These are phyloP conservation scores for Pararge aegeria DNA, from an alignment of 1,140 invertebrate species.

Conservation along the genomic window DNA sequence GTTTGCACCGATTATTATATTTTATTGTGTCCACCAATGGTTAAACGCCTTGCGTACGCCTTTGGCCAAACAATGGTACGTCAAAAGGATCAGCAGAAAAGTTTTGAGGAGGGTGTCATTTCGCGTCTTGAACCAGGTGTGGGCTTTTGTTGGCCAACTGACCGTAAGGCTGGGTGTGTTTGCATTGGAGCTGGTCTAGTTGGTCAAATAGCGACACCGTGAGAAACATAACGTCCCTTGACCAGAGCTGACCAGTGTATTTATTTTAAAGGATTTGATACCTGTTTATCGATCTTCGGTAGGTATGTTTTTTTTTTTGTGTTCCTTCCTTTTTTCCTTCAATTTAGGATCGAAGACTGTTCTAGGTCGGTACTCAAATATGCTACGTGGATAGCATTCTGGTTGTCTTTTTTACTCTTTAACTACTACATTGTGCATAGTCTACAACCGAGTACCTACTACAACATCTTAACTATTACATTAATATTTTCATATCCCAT, in stretches of 20 bases:
- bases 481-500: too few relatives aligned
- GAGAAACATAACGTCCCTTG: constrained; percentile 22
- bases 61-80: constrained; percentile 50
- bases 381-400: too few relatives aligned
- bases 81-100: constrained; percentile 54
- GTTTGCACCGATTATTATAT: constrained; percentile 65
- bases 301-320: too few relatives aligned
- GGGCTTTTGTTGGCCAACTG: constrained; percentile 67
- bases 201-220: constrained; percentile 20
- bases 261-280: neutral
- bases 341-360: too few relatives aligned
- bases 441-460: too few relatives aligned
- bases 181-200: constrained; percentile 43
- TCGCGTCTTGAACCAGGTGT: constrained; percentile 58
- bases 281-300: too few relatives aligned
- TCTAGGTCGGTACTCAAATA: too few relatives aligned
- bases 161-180: constrained; percentile 59
- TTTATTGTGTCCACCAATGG: constrained; percentile 30
- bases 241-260: constrained; percentile 19
- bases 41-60: constrained; percentile 58
- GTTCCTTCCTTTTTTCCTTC: too few relatives aligned
- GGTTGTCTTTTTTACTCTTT: too few relatives aligned
- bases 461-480: too few relatives aligned
- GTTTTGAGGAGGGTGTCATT: constrained; percentile 62
- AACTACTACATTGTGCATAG: too few relatives aligned